Evolutionary conservation across 2,113 vertebrate species (phyloP).

Genomic region (Lycaon pictus): DNA sequence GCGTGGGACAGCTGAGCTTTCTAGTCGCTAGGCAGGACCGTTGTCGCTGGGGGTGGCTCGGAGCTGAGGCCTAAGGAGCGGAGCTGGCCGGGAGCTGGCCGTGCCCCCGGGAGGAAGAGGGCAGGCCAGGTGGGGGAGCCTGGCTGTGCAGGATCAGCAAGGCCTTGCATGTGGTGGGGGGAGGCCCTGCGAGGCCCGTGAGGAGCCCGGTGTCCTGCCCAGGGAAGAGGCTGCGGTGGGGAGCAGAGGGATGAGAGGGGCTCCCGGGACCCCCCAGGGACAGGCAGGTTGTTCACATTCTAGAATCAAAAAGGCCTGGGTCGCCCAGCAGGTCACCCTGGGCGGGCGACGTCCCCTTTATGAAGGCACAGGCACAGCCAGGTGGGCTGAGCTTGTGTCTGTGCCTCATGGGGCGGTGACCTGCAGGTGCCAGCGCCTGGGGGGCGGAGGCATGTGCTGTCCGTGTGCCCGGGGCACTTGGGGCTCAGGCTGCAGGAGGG

Average conservation of each 20-base stretch:
- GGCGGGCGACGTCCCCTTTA: background rate
- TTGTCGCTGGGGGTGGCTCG: background rate
- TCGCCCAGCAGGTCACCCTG: too few species aligned
- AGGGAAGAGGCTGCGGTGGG: background rate
- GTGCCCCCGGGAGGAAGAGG: background rate
- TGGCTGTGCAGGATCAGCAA: background rate
- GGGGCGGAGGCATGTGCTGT: background rate
- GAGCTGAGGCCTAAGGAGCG: background rate
- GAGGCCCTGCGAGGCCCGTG: rapidly evolving
- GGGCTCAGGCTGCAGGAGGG: background rate
- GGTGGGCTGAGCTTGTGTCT: background rate
- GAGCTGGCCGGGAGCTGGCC: background rate
- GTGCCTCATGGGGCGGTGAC: rapidly evolving
- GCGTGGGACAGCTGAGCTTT: rapidly evolving
- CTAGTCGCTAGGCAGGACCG: background rate
- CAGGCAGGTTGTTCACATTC: background rate
- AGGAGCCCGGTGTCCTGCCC: background rate
- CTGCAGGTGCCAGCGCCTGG: background rate
- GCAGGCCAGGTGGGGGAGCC: background rate
- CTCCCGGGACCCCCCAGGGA: background rate
- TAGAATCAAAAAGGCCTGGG: background rate
- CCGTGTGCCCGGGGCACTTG: rapidly evolving
- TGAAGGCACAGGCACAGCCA: background rate
- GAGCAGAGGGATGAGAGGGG: background rate
- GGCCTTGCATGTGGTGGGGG: background rate